Conservation (phyloP, 2,797 vertebrate species). For the Pachyuromys duprasi region DNA sequence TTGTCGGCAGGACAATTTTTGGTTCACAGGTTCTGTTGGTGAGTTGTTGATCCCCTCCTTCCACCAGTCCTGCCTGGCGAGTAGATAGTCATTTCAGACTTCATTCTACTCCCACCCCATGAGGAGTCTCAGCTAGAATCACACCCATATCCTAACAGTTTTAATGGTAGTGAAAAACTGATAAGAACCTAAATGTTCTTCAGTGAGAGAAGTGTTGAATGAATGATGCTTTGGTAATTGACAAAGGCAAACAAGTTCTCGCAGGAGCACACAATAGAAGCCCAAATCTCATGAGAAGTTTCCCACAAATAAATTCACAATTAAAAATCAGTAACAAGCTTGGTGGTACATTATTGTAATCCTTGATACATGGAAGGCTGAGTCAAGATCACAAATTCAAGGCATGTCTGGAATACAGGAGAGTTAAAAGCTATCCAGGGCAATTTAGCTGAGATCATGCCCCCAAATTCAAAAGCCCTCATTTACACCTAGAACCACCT, state of each 20-base stretch:
- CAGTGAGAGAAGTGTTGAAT: neutral
- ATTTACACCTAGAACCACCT: neutral
- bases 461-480: neutral
- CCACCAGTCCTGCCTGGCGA: too few species aligned
- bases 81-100: too few species aligned
- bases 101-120: too few species aligned
- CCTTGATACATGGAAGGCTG: too few species aligned
- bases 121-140: too few species aligned
- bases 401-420: neutral
- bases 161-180: neutral
- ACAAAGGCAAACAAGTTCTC: constrained; percentile 35
- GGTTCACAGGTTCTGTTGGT: too few species aligned
- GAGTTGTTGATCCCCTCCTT: too few species aligned
- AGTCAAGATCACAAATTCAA: neutral
- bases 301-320: constrained; percentile 31
- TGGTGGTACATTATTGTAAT: neutral
- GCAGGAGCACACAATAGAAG: neutral
- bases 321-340: constrained; percentile 25
- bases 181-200: constrained; percentile 3
- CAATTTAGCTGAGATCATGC: neutral
- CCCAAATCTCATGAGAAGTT: constrained; percentile 13
- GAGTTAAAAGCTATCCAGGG: neutral
- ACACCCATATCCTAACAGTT: too few species aligned
- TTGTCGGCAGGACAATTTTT: too few species aligned
- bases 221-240: constrained; percentile 15